These are phyloP conservation scores for Xanthia icteritia DNA, from an alignment of 2,888 invertebrate species.

Conservation along the genomic window DNA sequence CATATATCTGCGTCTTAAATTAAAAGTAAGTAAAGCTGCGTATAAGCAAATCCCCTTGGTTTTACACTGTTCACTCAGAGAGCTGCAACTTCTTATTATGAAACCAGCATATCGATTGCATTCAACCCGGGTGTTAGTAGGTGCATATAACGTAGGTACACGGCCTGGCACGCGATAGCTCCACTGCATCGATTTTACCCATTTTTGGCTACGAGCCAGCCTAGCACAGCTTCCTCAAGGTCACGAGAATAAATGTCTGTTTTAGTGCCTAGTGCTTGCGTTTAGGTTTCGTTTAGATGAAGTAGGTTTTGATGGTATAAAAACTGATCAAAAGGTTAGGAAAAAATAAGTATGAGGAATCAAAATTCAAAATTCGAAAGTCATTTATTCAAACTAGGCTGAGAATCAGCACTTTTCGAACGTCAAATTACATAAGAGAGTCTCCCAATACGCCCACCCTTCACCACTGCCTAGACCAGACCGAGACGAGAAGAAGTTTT, in stretches of 20 bases:
- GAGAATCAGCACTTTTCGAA: too few species aligned
- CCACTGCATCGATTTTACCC: constrained; percentile 65
- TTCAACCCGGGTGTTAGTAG: neutral
- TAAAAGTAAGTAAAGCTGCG: too few species aligned
- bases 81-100: neutral
- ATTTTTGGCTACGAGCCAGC: constrained; percentile 65
- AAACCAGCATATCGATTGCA: constrained; percentile 20
- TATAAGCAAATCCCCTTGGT: neutral
- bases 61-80: neutral
- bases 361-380: too few species aligned
- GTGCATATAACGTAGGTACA: constrained; percentile 35
- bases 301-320: neutral
- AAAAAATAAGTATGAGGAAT: too few species aligned
- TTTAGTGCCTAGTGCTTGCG: constrained; percentile 35
- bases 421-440: too few species aligned
- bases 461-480: too few species aligned
- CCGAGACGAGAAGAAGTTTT: too few species aligned
- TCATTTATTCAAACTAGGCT: too few species aligned
- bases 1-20: too few species aligned
- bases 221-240: constrained; percentile 52
- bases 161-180: constrained; percentile 52
- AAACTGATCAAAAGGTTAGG: too few species aligned
- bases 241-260: constrained; percentile 36
- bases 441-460: too few species aligned
- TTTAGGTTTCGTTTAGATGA: constrained; percentile 24